A percentile compares a stretch with the other conserved stretches of the same genome.
Evolutionary conservation across 1,140 invertebrate genomes (phyloP).

Genomic region (Drosophila pandora): DNA sequence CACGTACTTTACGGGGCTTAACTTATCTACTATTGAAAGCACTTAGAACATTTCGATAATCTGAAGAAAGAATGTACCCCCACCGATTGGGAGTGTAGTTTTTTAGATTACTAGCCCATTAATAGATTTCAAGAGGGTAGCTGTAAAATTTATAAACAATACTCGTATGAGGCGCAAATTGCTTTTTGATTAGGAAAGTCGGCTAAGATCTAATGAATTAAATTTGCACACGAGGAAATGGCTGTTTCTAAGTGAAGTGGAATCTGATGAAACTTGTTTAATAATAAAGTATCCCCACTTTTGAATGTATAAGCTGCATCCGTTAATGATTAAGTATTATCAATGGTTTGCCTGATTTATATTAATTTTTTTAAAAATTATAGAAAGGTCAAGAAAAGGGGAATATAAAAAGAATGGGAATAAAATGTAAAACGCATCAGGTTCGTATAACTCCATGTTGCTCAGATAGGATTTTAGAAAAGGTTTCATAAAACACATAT

Average conservation of each 20-base stretch:
- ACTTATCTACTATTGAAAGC: conserved; percentile 29
- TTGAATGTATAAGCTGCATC: neutral
- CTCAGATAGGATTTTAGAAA: no score
- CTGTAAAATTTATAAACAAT: conserved; percentile 15
- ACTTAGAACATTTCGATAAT: conserved; percentile 23
- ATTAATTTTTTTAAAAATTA: no score
- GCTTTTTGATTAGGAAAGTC: conserved; percentile 19
- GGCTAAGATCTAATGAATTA: conserved; percentile 6
- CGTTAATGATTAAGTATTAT: no score
- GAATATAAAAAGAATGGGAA: no score
- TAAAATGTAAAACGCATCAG: no score
- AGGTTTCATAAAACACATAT: no score
- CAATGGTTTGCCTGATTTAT: no score
- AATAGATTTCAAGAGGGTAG: conserved; percentile 23
- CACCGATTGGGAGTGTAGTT: neutral
- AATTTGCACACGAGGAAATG: conserved; percentile 3
- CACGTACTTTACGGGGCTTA: neutral
- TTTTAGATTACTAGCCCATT: conserved; percentile 13
- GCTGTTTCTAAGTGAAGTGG: no score
- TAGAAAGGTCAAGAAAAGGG: no score
- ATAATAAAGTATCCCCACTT: neutral
- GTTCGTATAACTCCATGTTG: no score
- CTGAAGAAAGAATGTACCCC: conserved; percentile 15
- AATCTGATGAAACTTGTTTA: no score
- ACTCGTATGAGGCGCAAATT: conserved; percentile 4